Conservation (phyloP, 1,140 invertebrate genomes). For the Bombus soroeensis region DNA sequence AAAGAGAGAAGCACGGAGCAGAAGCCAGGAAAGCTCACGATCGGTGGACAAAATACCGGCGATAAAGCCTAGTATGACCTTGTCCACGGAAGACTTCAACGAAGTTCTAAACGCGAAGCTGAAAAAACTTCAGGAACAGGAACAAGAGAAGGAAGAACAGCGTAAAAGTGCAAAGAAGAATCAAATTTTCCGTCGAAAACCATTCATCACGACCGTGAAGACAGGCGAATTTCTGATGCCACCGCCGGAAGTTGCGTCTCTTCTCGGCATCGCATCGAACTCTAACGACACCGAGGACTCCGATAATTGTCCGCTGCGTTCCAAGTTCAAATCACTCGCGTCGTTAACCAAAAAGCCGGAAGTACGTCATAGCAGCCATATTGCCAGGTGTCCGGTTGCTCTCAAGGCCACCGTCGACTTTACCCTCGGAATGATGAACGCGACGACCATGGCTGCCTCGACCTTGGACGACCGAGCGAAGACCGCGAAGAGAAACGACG, state of each 20-base stretch:
- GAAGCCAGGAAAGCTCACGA: slow-evolving; percentile 79
- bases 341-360: slow-evolving; percentile 75
- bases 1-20: slow-evolving; percentile 74
- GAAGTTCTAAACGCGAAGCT: slow-evolving; percentile 86
- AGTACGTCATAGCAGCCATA: slow-evolving; percentile 77
- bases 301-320: slow-evolving; percentile 60
- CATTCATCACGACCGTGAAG: slow-evolving; percentile 91
- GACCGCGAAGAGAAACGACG: slow-evolving; percentile 34
- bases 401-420: slow-evolving; percentile 78
- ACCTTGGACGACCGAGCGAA: slow-evolving; percentile 68
- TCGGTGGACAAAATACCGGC: slow-evolving; percentile 40
- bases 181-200: slow-evolving; percentile 71
- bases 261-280: slow-evolving; percentile 84
- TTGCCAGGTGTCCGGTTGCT: slow-evolving; percentile 73
- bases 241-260: slow-evolving; percentile 87
- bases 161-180: slow-evolving; percentile 42
- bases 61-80: slow-evolving; percentile 63
- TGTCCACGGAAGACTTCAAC: slow-evolving; percentile 84
- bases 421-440: slow-evolving; percentile 68
- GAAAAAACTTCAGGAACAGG: slow-evolving; percentile 85
- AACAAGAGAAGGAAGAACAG: slow-evolving; percentile 81
- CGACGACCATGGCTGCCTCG: slow-evolving; percentile 65
- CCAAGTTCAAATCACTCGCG: slow-evolving; percentile 74
- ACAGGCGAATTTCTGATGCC: slow-evolving; percentile 90
- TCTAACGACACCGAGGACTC: slow-evolving; percentile 56